Base-by-base conservation (phyloP, 2,113 vertebrate genomes). In the Hemichromis elongatus region DNA sequence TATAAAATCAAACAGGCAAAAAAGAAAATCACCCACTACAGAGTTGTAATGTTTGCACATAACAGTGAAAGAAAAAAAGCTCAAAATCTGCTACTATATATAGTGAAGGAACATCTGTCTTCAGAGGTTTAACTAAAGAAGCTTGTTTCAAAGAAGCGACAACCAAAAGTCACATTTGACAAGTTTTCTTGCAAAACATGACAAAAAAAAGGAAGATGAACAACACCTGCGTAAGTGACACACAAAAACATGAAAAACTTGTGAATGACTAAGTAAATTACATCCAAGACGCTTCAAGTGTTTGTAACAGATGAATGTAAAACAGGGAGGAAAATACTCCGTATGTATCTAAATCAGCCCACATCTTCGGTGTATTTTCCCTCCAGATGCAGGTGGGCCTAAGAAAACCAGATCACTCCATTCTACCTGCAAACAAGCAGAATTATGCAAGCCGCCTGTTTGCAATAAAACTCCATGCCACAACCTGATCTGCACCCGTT, bases 401-500 rank as follows among this genome's bases (percentile, higher is more conserved):
- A 70, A 86, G 35, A 84, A 90, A 89, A 87, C 78, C 90, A 90
- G 83, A 88, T 85, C 77, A 75, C 66, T 80, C 47, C 73, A 77
- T 79, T 77, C 66, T 90, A 88, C 81, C 30, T 59, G 83, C 81
- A 84, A 85, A 89, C 68, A 86, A 78, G 84, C 61, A 80, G 77
- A 82, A 83, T 92, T 88, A 80, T 84, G 80, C 47, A 57, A 57
- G 30, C 66, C 9, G 50, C 16, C 86, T 92, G 84, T 86, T 90
- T 87, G 80, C 88, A 91, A 77, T 90, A 83, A 91, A 85, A 40
- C 84, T 77, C 80, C 52, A 63, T 16, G 45, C 33, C 80, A 80
- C 33, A 70, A 78, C 83, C 81, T 57, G 77, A 88, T 85, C 79
- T 88, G 89, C 91, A 90, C 80, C 85, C 84, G 80, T 77, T 88